Evolutionary conservation across 2,113 vertebrate genomes (phyloP), one percentile per base, ranked within the genome.

Genomic region (Planiliza haematocheilus): DNA sequence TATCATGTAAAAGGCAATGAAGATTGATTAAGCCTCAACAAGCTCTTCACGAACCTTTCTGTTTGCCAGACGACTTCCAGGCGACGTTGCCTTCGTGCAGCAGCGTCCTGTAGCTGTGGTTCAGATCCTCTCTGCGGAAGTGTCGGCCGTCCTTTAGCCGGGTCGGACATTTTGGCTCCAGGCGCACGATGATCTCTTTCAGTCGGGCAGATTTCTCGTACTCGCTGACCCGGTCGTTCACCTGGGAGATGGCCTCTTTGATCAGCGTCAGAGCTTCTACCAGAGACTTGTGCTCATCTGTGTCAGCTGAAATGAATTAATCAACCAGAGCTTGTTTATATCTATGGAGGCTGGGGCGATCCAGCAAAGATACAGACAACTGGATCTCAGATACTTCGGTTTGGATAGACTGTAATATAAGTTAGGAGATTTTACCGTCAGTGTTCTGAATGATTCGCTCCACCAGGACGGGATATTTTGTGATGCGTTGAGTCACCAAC

Each of bases 401-500:
- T n/a, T n/a, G 24, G 24, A 30, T 30, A 5, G 24, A 30, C 24
- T 30, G 24, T 30, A 30, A 30, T 30, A 7, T 1, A 34, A 43
- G 18, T 11, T 59, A 16, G 50, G 50, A 42, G 17, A 11, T 9
- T 20, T 73, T 88, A 99, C 97, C 96, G 91, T 96, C 95, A 0
- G 96, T 99, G 81, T 96, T 96, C 77, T 98, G 95, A 4, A 98
- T 89, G 50, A 99, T 91, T 1, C 97, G 91, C 38, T 99, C 97
- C 88, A 99, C 87, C 85, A 99, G 80, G 24, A 97, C 92, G 0
- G 98, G 98, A 66, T 99, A 99, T 21, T 99, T 99, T 62, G 96
- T 98, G 77, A 99, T 96, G 63, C 98, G 96, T 66, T 99, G 98
- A 0, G 97, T 97, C 14, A 99, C 95, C 42, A 99, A 86, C 0